Evolutionary conservation across 1,140 invertebrate species (phyloP).

Genomic region (Anthonomus grandis): DNA sequence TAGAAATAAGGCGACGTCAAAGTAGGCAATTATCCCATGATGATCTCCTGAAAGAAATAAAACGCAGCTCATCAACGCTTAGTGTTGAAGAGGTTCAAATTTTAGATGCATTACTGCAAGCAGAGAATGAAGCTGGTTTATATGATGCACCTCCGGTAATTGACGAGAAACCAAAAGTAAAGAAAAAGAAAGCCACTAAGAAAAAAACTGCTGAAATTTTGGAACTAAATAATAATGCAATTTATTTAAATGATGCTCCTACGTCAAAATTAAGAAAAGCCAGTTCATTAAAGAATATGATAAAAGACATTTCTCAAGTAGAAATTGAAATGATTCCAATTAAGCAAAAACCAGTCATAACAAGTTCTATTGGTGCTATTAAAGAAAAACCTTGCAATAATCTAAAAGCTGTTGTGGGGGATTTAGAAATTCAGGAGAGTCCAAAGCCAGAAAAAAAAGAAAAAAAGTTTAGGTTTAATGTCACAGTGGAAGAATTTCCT

Average conservation of each 20-base stretch:
- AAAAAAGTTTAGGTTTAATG: constrained; percentile 40
- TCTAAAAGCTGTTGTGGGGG: constrained; percentile 54
- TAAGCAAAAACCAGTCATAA: constrained; percentile 54
- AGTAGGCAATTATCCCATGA: constrained; percentile 40
- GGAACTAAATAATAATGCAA: constrained; percentile 7
- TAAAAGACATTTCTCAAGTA: constrained; percentile 44
- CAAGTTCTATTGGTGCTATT: constrained; percentile 51
- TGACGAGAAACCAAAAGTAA: constrained; percentile 13
- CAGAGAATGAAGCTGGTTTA: constrained; percentile 24
- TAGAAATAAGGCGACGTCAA: constrained; percentile 40
- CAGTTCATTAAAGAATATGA: constrained; percentile 35
- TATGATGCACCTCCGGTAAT: constrained; percentile 14
- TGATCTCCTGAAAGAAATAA: constrained; percentile 42
- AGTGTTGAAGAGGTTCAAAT: constrained; percentile 49
- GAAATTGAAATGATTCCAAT: constrained; percentile 44
- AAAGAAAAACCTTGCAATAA: constrained; percentile 43
- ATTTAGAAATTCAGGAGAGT: constrained; percentile 54
- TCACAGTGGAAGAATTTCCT: constrained; percentile 34
- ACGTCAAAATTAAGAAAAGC: constrained; percentile 28
- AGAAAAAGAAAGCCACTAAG: constrained; percentile 38
- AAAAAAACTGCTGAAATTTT: constrained; percentile 32
- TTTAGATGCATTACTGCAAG: constrained; percentile 30
- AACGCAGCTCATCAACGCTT: constrained; percentile 54
- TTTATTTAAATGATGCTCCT: constrained; percentile 6
- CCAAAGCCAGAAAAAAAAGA: constrained; percentile 30